A percentile compares a stretch with the other conserved stretches of the same genome.
Conservation (phyloP, 2,888 invertebrate species). For the Amaurobius ferox region DNA sequence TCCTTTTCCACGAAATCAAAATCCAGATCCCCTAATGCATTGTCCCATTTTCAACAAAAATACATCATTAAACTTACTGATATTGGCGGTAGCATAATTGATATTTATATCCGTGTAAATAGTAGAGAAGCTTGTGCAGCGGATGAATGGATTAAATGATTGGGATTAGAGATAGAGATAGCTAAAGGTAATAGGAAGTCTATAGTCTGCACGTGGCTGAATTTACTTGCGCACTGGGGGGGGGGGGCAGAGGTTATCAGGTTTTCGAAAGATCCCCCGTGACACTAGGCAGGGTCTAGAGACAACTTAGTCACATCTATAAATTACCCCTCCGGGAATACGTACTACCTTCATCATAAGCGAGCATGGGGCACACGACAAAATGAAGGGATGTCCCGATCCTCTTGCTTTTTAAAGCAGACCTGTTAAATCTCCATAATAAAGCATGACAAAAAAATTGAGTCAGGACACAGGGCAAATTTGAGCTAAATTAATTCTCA, state of each 20-base stretch:
- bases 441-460: too few species aligned
- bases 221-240: constrained; percentile 59
- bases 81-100: constrained; percentile 35
- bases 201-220: constrained; percentile 55
- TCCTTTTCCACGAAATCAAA: too few species aligned
- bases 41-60: too few species aligned
- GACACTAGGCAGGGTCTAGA: constrained; percentile 49
- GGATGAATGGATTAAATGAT: constrained; percentile 41
- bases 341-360: constrained; percentile 42
- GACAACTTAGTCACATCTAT: constrained; percentile 68
- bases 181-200: constrained; percentile 44
- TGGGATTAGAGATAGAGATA: constrained; percentile 22
- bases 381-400: too few species aligned
- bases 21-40: too few species aligned
- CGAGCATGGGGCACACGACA: background rate
- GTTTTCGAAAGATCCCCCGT: constrained; percentile 46
- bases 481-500: too few species aligned
- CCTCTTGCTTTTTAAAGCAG: too few species aligned
- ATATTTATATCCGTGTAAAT: constrained; percentile 53
- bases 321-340: constrained; percentile 58
- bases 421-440: too few species aligned
- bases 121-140: constrained; percentile 18
- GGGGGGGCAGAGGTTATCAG: constrained; percentile 50
- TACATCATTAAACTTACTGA: background rate
- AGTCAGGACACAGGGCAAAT: too few species aligned